phyloP scores from a whole-genome alignment of 2,797 vertebrate species.

The Ateles fusciceps region DNA sequence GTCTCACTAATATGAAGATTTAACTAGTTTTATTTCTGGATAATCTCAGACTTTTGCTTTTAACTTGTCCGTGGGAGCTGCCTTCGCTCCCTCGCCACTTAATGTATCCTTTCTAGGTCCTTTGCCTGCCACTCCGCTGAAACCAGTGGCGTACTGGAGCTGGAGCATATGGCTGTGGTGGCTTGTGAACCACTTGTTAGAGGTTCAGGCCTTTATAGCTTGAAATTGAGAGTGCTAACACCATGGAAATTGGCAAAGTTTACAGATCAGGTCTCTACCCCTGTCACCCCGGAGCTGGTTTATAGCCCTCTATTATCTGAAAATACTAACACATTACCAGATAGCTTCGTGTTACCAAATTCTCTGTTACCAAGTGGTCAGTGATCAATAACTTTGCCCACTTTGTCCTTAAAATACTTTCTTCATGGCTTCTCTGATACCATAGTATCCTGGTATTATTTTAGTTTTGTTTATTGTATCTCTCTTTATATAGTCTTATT shows the following conservation, averaged over 20 bases:
- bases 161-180: fast-evolving
- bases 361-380: neutral
- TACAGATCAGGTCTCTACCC: neutral
- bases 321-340: neutral
- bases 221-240: neutral
- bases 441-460: neutral
- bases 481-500: neutral
- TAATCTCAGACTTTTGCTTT: neutral
- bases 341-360: fast-evolving
- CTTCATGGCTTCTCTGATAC: neutral
- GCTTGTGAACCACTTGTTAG: too few species aligned
- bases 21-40: neutral
- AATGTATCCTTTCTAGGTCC: fast-evolving
- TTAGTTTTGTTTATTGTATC: neutral
- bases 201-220: neutral
- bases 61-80: neutral
- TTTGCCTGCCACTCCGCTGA: neutral
- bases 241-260: neutral
- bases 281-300: too few species aligned
- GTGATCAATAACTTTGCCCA: neutral
- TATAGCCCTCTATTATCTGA: neutral
- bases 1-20: neutral
- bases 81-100: neutral
- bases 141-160: too few species aligned
- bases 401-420: neutral